Conservation (phyloP, 2,113 vertebrate species). For the Eira barbara region DNA sequence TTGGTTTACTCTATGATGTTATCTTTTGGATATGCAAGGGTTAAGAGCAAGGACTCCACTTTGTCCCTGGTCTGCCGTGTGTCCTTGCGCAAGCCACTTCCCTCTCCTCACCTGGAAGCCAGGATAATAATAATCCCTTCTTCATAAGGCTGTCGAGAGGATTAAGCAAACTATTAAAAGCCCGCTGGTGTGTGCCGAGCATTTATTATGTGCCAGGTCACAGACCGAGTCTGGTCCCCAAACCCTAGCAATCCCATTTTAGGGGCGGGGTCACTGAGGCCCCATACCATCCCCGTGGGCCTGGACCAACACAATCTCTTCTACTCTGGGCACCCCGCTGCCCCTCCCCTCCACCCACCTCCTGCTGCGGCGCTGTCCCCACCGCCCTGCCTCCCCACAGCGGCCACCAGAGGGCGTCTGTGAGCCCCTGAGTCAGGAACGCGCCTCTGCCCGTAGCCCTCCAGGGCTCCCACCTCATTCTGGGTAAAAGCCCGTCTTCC, state of each 20-base stretch:
- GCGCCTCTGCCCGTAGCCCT: no score
- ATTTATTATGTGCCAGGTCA: fast-evolving
- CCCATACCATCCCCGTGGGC: neutral
- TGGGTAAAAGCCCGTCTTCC: neutral
- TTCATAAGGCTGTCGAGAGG: neutral
- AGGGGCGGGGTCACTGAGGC: neutral
- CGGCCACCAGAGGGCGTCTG: neutral
- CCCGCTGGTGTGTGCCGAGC: neutral
- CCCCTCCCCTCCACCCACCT: neutral
- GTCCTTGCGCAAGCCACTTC: neutral
- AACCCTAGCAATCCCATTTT: neutral
- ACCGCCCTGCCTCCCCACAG: neutral
- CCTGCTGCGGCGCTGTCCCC: no score
- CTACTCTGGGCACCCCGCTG: neutral
- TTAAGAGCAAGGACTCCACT: neutral
- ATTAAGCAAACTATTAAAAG: neutral
- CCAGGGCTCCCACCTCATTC: neutral
- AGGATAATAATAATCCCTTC: neutral
- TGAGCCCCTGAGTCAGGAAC: neutral
- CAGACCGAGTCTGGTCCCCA: neutral
- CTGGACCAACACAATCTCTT: neutral
- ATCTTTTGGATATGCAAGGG: neutral
- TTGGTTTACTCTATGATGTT: neutral
- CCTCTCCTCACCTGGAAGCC: neutral
- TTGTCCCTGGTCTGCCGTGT: neutral